Conservation (phyloP, 2,888 invertebrate genomes). For the Andrena fulva region DNA sequence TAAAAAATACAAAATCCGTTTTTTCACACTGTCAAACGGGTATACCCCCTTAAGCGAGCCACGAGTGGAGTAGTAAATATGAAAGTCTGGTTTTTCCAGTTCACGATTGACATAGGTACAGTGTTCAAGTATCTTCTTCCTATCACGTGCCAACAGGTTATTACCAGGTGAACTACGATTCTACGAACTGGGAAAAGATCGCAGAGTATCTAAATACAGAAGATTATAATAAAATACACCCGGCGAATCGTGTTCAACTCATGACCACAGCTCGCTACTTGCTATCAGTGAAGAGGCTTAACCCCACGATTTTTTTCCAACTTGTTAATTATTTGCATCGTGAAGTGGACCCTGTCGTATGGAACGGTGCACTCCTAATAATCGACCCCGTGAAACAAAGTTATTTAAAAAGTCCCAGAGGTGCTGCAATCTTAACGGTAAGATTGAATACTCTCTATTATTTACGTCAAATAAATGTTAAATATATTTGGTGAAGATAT, state of each 20-base stretch:
- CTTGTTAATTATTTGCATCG: constrained; percentile 86
- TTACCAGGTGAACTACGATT: constrained; percentile 87
- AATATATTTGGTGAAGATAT: neutral
- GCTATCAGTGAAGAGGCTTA: neutral
- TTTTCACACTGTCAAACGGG: too few species aligned
- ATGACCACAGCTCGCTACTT: constrained; percentile 90
- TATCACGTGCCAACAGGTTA: constrained; percentile 65
- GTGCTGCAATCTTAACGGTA: constrained; percentile 37
- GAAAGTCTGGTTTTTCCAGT: too few species aligned
- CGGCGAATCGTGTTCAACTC: constrained; percentile 90
- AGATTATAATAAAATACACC: constrained; percentile 86
- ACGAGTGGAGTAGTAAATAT: too few species aligned
- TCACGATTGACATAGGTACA: too few species aligned
- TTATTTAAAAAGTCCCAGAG: constrained; percentile 15
- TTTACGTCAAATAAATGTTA: neutral
- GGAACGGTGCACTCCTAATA: constrained; percentile 87
- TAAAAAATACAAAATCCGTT: too few species aligned
- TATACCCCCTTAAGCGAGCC: too few species aligned
- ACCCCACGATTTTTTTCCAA: constrained; percentile 75
- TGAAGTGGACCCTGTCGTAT: constrained; percentile 89
- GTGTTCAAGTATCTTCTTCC: too few species aligned
- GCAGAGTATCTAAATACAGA: constrained; percentile 84
- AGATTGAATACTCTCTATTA: neutral
- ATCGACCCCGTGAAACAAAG: constrained; percentile 40
- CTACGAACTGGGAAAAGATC: constrained; percentile 88